Conservation (phyloP, 2,113 vertebrate species). For the Nycticorax nycticorax region DNA sequence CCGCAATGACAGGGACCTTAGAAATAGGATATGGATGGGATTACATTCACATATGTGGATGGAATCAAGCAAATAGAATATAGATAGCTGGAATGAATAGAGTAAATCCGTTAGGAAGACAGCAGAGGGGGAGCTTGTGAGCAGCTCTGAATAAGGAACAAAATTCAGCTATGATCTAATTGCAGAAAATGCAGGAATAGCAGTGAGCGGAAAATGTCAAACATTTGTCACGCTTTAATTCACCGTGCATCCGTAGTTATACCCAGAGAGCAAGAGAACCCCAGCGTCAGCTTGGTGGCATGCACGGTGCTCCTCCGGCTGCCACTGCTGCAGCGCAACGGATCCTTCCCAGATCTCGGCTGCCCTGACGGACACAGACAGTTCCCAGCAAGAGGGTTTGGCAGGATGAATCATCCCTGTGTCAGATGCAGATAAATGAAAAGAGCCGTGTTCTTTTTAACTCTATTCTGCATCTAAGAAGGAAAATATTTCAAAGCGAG, state of each 20-base stretch:
- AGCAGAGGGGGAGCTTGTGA: conserved; percentile 5
- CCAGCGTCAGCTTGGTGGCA: not conserved
- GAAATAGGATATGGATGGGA: not conserved
- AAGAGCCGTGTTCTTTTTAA: conserved; percentile 23
- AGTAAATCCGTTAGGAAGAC: not conserved
- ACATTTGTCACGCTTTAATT: conserved; percentile 13
- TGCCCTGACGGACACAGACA: not conserved
- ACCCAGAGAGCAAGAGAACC: not conserved
- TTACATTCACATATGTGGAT: not conserved
- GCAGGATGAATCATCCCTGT: conserved; percentile 36
- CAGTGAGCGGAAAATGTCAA: conserved; percentile 10
- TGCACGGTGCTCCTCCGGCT: not conserved
- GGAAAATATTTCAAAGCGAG: conserved; percentile 18
- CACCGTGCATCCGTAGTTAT: not conserved
- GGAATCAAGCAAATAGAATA: not conserved
- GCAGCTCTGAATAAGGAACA: not conserved
- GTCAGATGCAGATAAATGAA: conserved; percentile 27
- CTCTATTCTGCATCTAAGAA: conserved; percentile 27
- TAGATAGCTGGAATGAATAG: not conserved
- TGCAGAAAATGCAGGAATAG: conserved; percentile 47
- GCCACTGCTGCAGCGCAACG: not conserved
- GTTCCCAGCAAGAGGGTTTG: not conserved
- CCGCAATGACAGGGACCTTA: not conserved
- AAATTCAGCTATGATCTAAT: conserved; percentile 48
- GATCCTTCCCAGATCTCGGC: not conserved